Percentiles rank a stretch among this genome's conserved stretches.
Conservation (phyloP, 1,140 invertebrate genomes). For the Polypedilum pembai region DNA sequence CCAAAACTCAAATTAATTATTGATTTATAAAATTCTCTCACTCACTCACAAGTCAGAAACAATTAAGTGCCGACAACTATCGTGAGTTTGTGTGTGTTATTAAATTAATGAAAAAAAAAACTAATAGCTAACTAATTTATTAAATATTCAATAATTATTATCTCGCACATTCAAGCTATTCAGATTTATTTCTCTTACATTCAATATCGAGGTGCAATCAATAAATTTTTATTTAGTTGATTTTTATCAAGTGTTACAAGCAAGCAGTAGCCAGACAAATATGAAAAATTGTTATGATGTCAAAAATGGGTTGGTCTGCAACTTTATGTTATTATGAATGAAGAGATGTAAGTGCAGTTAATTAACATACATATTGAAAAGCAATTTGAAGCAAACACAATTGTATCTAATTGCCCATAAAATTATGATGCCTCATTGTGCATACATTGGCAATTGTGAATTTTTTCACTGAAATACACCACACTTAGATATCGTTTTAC, state of each 20-base stretch:
- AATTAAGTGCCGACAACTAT: background rate
- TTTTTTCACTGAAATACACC: too few species aligned
- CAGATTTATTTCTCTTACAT: background rate
- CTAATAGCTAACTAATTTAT: slow-evolving; percentile 23
- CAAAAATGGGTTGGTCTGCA: background rate
- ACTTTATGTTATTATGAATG: background rate
- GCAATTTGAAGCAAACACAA: slow-evolving; percentile 12
- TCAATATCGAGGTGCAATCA: background rate
- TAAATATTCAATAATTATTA: slow-evolving; percentile 29
- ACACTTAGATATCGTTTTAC: slow-evolving; percentile 26
- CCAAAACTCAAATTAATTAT: too few species aligned
- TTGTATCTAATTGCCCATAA: slow-evolving; percentile 27
- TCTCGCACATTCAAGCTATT: slow-evolving; percentile 2
- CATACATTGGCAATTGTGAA: background rate
- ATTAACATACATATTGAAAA: slow-evolving; percentile 26
- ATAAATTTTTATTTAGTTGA: background rate
- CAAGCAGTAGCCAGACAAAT: slow-evolving; percentile 2
- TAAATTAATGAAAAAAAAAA: slow-evolving; percentile 27
- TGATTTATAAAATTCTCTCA: background rate
- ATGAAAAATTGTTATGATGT: background rate
- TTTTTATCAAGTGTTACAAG: slow-evolving; percentile 14
- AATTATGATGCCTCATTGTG: background rate
- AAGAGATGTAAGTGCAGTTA: background rate
- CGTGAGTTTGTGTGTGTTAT: background rate
- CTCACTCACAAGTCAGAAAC: background rate